Conservation (phyloP, 2,113 vertebrate genomes). For the Carettochelys insculpta region DNA sequence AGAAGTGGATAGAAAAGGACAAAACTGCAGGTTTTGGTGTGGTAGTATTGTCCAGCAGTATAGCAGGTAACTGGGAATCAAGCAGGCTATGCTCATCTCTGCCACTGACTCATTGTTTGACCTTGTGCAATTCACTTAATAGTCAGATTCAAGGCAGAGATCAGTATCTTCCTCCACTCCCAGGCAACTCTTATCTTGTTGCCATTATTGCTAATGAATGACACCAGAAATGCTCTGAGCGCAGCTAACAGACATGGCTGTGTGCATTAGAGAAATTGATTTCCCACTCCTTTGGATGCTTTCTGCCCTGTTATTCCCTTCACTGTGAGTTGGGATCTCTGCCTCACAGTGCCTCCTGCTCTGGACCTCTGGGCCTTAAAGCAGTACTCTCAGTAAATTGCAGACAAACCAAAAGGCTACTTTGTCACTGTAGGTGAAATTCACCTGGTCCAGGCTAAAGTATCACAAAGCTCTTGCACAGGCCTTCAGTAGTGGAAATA, state of each 20-base stretch:
- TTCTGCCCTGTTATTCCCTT: fast-evolving
- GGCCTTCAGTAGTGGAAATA: background rate
- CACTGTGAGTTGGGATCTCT: fast-evolving
- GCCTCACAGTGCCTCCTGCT: background rate
- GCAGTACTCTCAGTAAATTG: background rate
- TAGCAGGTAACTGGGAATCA: background rate
- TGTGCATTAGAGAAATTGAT: background rate
- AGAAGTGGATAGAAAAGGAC: background rate
- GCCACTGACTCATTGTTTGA: background rate
- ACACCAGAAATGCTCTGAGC: background rate
- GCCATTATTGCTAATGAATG: constrained; percentile 20
- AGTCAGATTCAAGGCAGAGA: background rate
- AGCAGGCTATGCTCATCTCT: background rate
- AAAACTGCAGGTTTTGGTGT: background rate
- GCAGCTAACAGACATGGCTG: background rate
- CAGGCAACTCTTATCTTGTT: background rate
- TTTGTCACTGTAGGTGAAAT: background rate
- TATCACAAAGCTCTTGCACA: background rate
- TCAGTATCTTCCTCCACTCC: background rate
- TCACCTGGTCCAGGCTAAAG: background rate
- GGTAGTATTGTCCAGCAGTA: background rate
- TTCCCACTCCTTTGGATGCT: fast-evolving
- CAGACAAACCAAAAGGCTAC: background rate
- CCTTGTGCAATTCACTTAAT: background rate
- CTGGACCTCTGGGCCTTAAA: background rate